phyloP scores from a whole-genome alignment of 1,140 invertebrate genomes.

The Melitaea cinxia region DNA sequence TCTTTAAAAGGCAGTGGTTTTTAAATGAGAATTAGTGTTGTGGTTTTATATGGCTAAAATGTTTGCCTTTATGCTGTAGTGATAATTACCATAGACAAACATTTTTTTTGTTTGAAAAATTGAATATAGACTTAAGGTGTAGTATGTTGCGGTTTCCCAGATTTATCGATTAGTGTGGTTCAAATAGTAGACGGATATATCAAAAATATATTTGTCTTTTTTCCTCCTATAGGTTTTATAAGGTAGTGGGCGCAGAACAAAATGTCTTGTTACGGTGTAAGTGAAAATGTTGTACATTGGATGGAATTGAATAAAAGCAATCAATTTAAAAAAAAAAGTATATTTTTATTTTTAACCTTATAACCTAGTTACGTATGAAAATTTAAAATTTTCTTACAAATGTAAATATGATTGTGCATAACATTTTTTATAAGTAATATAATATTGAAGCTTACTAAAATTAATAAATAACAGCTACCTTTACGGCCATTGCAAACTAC shows the following conservation, averaged over 20 bases:
- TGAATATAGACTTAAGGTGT: not conserved
- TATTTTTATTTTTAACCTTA: constrained; percentile 22
- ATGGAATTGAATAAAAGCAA: constrained; percentile 56
- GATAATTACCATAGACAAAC: not conserved
- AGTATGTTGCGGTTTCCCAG: not conserved
- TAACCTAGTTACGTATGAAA: not conserved
- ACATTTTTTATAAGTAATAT: too few species aligned
- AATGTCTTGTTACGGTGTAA: constrained; percentile 25
- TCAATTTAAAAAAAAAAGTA: constrained; percentile 36
- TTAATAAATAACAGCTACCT: too few species aligned
- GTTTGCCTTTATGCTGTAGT: not conserved
- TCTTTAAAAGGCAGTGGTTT: too few species aligned
- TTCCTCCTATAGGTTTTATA: not conserved
- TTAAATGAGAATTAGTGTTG: not conserved
- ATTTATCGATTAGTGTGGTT: not conserved
- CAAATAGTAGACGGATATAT: constrained; percentile 1
- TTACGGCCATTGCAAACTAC: too few species aligned
- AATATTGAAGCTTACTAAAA: too few species aligned
- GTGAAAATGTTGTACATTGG: constrained; percentile 35
- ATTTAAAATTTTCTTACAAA: constrained; percentile 2
- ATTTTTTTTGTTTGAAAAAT: not conserved
- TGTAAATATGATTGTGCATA: not conserved
- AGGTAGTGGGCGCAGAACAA: constrained; percentile 18
- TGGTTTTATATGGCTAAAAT: not conserved
- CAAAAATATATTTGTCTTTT: not conserved